Evolutionary conservation across 2,888 invertebrate genomes (phyloP).

Genomic region (Griposia aprilina): DNA sequence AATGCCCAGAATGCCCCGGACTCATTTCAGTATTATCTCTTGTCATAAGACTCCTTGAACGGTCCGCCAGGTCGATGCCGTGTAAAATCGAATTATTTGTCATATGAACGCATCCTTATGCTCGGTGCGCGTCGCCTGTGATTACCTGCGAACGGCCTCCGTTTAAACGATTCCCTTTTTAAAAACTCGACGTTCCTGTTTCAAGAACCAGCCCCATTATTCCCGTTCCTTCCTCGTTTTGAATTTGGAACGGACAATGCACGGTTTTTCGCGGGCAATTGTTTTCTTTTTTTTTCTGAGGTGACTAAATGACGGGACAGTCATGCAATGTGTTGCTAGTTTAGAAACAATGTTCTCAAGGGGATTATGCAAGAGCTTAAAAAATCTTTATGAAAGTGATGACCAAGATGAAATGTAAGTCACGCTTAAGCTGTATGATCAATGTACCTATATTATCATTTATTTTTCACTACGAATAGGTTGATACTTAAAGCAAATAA

Average conservation of each 20-base stretch:
- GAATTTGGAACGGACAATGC: conserved; percentile 88
- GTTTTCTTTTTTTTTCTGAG: conserved; percentile 69
- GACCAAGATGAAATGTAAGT: no score
- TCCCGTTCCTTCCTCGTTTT: conserved; percentile 89
- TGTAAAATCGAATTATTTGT: neutral
- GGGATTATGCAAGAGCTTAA: neutral
- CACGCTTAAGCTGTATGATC: no score
- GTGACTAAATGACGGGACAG: conserved; percentile 82
- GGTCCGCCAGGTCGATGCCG: neutral
- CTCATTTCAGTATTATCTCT: no score
- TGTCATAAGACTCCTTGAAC: neutral
- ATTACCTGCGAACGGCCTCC: conserved; percentile 89
- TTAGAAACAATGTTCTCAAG: conserved; percentile 13
- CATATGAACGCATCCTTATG: conserved; percentile 72
- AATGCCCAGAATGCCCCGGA: neutral
- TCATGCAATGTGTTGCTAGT: conserved; percentile 78
- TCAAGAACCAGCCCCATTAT: conserved; percentile 87
- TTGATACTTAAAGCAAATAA: neutral
- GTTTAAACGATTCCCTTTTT: conserved; percentile 89
- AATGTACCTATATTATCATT: neutral
- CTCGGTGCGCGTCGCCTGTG: conserved; percentile 85
- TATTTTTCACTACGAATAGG: neutral
- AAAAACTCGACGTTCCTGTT: conserved; percentile 88
- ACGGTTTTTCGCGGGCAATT: conserved; percentile 77
- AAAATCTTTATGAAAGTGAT: neutral